Base-by-base conservation (phyloP, 2,113 vertebrate species). In the Gadus macrocephalus region DNA sequence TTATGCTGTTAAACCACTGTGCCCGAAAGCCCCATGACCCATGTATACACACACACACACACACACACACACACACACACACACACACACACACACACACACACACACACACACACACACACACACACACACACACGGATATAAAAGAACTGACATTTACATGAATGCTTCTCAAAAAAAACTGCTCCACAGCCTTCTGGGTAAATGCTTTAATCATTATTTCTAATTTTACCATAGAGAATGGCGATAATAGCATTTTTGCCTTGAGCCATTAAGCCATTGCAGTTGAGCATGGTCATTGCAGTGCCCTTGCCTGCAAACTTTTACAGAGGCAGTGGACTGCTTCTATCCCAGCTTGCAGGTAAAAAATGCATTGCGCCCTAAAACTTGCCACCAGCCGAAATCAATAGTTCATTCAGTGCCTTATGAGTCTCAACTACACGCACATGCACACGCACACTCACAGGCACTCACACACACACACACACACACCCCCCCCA, bases 391-490 rank as follows among this genome's bases (percentile, higher is more conserved):
- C 56, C 67, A 62, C 49, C 67, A 67, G 53, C 38, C 28, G 80
- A 83, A 86, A 81, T 87, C 83, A 82, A 89, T 82, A 85, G 68
- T 74, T 89, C 84, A 85, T 89, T 75, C 76, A 62, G 14, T 38
- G 58, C 66, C 31, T 58, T 68, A 67, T 81, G 81, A 85, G 87
- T 75, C 69, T 68, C 74, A 74, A 65, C 81, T 25, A 62, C 60
- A 62, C 60, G 5, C 60, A 62, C 60, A 62, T 5, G 87, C 81
- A 82, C 83, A 49, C 1, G 42, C 42, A 49, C 42, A 49, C 42
- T 1, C 9, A 49, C 42, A 49, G 8, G 11, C 42, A 49, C 42
- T 1, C 42, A 49, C 42, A 49, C 42, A 49, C 3, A 7, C 42
- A 49, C 42, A 49, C 42, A 49, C 42, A 49, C 42, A 49, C 20